A percentile compares a stretch with the other conserved stretches of the same genome.
Evolutionary conservation across 2,113 vertebrate genomes (phyloP).

Genomic region (Desmodus rotundus): DNA sequence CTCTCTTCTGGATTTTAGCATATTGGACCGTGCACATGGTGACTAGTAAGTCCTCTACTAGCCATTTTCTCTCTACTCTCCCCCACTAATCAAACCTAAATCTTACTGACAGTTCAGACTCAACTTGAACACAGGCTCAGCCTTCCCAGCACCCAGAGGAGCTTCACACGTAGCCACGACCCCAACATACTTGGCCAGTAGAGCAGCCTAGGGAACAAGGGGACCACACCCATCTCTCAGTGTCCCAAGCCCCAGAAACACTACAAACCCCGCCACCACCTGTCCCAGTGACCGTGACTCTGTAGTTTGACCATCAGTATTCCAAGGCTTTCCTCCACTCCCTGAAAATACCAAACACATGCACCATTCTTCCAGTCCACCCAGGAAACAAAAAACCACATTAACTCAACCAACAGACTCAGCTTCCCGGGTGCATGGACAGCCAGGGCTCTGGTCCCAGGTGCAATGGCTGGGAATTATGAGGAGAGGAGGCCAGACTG

Average conservation of each 20-base stretch:
- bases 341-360: not conserved
- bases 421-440: not conserved
- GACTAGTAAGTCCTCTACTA: not conserved
- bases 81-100: not conserved
- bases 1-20: not conserved
- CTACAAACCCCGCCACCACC: not conserved
- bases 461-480: not conserved
- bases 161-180: not conserved
- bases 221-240: too few relatives aligned
- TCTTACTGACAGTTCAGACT: not conserved
- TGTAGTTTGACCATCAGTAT: not conserved
- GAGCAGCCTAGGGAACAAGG: not conserved
- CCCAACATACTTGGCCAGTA: not conserved
- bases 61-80: not conserved
- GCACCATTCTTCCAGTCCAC: constrained; percentile 21
- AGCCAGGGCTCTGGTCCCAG: not conserved
- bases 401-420: constrained; percentile 19
- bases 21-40: too few relatives aligned
- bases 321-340: not conserved
- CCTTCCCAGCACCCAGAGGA: not conserved
- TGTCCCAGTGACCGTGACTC: too few relatives aligned
- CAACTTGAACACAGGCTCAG: not conserved
- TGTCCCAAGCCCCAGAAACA: not conserved
- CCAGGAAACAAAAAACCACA: constrained; percentile 32
- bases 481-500: not conserved